Evolutionary conservation across 2,888 invertebrate genomes (phyloP), one percentile per base, ranked within the genome.

Genomic region (Sceliomorpha sp.): DNA sequence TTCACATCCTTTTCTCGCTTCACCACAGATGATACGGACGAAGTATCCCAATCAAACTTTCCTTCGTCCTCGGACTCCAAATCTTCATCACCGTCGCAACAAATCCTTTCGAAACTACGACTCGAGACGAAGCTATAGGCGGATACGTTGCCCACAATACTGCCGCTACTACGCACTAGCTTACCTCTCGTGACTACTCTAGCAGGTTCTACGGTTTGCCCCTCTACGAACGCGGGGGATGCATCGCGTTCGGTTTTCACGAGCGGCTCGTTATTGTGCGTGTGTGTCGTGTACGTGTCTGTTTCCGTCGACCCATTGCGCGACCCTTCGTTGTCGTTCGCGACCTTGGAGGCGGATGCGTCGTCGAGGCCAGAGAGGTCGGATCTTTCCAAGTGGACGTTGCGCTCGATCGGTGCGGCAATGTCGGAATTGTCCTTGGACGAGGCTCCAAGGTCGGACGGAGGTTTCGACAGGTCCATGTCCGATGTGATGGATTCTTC

Each of bases 401-500:
- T 1, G 6, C 4, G n/a, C 3, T 39, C 40, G 0, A 32, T 39
- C 2, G 76, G 48, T 14, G 59, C 70, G 8, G 79, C 82, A 27
- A 83, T 82, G 37, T 83, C 82, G 0, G 82, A 83, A 32, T 69
- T 80, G 0, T 78, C 78, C 12, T 82, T 81, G 7, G 78, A 76
- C 0, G 81, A 76, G 0, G 66, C 76, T 1, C 78, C 86, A 14
- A 87, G 82, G 37, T 87, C 86, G 2, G 86, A 86, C 0, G 85
- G 76, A 0, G 87, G 85, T 44, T 86, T 86, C 0, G 86, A 86
- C 2, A 83, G 73, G 4, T 86, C 86, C 70, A 85, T 85, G 50
- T 86, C 86, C 1, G 87, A 87, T 1, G 86, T 87, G 1, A 86
- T 67, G 1, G 86, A 86, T 40, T 87, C 87, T 34, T 87, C 88